These are phyloP conservation scores for Lysandra coridon DNA, from an alignment of 2,888 invertebrate species.

Conservation along the genomic window DNA sequence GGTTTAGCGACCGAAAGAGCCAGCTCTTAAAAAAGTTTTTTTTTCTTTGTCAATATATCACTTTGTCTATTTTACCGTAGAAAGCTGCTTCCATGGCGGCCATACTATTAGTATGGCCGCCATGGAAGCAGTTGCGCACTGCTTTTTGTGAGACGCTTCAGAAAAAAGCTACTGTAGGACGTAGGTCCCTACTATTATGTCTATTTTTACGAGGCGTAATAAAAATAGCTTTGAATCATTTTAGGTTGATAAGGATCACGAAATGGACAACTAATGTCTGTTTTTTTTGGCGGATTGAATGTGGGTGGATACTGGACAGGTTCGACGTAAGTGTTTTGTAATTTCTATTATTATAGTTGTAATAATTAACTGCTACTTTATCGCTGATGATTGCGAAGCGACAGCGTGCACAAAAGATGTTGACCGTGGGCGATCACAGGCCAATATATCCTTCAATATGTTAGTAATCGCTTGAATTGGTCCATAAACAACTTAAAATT, in stretches of 20 bases:
- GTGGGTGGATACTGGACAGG: constrained; percentile 13
- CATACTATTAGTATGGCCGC: background rate
- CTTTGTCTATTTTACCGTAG: background rate
- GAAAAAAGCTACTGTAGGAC: no score
- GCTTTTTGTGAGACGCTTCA: background rate
- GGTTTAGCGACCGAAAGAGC: background rate
- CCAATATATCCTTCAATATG: background rate
- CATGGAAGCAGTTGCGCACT: background rate
- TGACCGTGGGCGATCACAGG: background rate
- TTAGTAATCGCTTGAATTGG: no score
- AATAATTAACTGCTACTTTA: background rate
- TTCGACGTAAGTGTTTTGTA: background rate
- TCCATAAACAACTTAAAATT: no score
- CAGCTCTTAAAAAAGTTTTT: background rate
- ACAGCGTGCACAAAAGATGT: no score
- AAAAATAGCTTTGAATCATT: background rate
- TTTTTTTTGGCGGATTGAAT: background rate
- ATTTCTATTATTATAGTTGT: background rate
- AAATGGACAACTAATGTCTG: background rate
- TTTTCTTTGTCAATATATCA: background rate
- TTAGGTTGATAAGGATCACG: constrained; percentile 3
- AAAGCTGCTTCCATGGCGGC: background rate
- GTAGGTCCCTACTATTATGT: background rate
- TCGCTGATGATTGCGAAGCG: background rate
- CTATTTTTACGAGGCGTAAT: background rate